Conservation (phyloP, 2,113 vertebrate genomes). For the Apeltes quadracus region DNA sequence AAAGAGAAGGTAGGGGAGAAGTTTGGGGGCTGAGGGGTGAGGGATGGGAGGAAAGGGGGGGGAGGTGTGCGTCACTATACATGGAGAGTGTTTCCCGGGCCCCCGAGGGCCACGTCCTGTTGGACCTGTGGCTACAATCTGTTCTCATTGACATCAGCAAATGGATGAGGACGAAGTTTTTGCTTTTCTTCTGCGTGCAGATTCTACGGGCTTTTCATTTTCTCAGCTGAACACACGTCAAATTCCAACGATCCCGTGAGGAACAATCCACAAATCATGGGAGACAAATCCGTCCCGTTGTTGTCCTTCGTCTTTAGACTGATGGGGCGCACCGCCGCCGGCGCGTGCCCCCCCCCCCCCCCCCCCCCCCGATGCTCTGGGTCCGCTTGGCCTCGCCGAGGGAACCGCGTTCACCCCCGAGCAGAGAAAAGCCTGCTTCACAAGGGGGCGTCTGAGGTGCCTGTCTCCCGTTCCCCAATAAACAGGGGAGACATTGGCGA, state of each 20-base stretch:
- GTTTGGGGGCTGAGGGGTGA: background rate
- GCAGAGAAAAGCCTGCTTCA: slow-evolving; percentile 3
- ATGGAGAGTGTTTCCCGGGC: slow-evolving; percentile 47
- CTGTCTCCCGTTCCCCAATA: slow-evolving; percentile 22
- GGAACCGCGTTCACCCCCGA: slow-evolving; percentile 35
- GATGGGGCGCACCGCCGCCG: too few relatives aligned
- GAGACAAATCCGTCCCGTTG: slow-evolving; percentile 27
- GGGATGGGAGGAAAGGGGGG: slow-evolving; percentile 34
- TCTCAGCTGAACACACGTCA: slow-evolving; percentile 45
- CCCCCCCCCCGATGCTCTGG: slow-evolving; percentile 9
- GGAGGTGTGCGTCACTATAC: slow-evolving; percentile 36
- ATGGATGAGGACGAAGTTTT: slow-evolving; percentile 44
- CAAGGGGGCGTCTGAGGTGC: slow-evolving; percentile 18
- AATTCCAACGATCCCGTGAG: slow-evolving; percentile 50
- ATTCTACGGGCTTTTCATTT: slow-evolving; percentile 61
- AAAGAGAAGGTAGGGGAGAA: slow-evolving; percentile 20
- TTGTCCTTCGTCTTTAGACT: slow-evolving; percentile 38
- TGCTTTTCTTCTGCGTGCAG: slow-evolving; percentile 44
- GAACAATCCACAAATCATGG: slow-evolving; percentile 42
- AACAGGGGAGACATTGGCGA: slow-evolving; percentile 14
- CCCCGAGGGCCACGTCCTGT: slow-evolving; percentile 47
- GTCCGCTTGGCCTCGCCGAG: slow-evolving; percentile 27
- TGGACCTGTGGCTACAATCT: slow-evolving; percentile 48
- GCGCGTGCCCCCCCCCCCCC: too few relatives aligned
- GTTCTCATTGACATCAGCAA: slow-evolving; percentile 66